Percentiles rank a stretch among this genome's conserved stretches.
These are phyloP conservation scores for Dromiciops gliroides DNA, from an alignment of 2,113 vertebrate genomes.

Conservation along the genomic window DNA sequence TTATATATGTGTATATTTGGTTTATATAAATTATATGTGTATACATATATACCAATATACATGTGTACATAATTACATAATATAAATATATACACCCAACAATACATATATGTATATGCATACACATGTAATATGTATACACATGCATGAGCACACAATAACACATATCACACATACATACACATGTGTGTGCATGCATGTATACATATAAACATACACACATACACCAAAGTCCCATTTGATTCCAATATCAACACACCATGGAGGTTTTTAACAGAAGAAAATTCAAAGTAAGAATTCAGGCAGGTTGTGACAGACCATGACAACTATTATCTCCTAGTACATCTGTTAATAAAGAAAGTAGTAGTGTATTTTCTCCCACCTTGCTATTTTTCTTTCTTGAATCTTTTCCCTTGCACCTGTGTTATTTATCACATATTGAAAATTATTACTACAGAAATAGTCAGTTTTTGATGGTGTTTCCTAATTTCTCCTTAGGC, in stretches of 20 bases:
- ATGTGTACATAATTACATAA: too few relatives aligned
- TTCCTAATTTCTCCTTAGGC: neutral
- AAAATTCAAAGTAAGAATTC: neutral
- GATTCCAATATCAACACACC: too few relatives aligned
- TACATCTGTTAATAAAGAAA: neutral
- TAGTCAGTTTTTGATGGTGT: neutral
- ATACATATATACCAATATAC: too few relatives aligned
- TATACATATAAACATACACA: too few relatives aligned
- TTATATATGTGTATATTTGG: neutral
- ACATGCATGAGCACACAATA: too few relatives aligned
- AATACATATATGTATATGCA: too few relatives aligned
- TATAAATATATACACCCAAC: too few relatives aligned
- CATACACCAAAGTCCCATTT: neutral
- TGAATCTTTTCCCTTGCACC: neutral
- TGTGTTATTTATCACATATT: neutral
- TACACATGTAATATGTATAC: too few relatives aligned
- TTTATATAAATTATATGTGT: too few relatives aligned
- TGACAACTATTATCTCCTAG: neutral
- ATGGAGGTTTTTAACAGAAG: neutral
- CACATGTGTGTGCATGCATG: too few relatives aligned
- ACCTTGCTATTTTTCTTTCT: neutral
- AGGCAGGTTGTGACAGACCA: neutral
- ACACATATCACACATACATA: too few relatives aligned
- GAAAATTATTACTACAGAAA: neutral
- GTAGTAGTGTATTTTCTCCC: neutral